Evolutionary conservation across 2,113 vertebrate genomes (phyloP).

Genomic region (Paradisaea rubra): DNA sequence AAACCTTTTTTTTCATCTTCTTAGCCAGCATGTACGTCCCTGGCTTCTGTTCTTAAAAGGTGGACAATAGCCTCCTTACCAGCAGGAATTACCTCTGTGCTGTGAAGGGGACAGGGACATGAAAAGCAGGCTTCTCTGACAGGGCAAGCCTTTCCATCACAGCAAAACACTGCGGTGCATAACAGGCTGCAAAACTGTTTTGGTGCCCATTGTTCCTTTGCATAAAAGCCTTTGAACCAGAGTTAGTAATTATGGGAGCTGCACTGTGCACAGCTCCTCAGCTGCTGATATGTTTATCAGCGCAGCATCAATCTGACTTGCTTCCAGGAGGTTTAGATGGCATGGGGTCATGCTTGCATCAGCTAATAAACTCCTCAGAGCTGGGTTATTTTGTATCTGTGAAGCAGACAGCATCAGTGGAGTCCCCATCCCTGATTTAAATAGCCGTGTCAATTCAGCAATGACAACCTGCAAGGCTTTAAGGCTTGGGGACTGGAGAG

Average conservation of each 20-base stretch:
- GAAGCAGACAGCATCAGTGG: not conserved
- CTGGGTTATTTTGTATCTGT: not conserved
- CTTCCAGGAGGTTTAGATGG: slow-evolving; percentile 21
- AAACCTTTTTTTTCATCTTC: not conserved
- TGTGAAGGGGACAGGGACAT: not conserved
- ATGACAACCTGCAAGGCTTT: not conserved
- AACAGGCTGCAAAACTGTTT: slow-evolving; percentile 19
- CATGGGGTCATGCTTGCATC: slow-evolving; percentile 33
- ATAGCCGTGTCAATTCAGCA: not conserved
- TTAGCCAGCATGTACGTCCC: not conserved
- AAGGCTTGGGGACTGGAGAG: not conserved
- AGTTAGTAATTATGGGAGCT: slow-evolving; percentile 40
- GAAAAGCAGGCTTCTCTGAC: slow-evolving; percentile 9
- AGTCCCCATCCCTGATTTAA: not conserved
- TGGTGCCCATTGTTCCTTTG: slow-evolving; percentile 33
- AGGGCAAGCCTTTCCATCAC: not conserved
- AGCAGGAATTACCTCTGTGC: not conserved
- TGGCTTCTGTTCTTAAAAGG: not conserved
- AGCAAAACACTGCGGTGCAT: not conserved
- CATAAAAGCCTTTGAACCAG: slow-evolving; percentile 46
- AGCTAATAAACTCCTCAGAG: not conserved
- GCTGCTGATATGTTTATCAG: slow-evolving; percentile 44
- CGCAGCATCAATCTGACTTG: slow-evolving; percentile 3
- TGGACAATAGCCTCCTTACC: not conserved
- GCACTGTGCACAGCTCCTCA: slow-evolving; percentile 10